Conservation (phyloP, 2,113 vertebrate species). For the Cyanocitta stelleri region DNA sequence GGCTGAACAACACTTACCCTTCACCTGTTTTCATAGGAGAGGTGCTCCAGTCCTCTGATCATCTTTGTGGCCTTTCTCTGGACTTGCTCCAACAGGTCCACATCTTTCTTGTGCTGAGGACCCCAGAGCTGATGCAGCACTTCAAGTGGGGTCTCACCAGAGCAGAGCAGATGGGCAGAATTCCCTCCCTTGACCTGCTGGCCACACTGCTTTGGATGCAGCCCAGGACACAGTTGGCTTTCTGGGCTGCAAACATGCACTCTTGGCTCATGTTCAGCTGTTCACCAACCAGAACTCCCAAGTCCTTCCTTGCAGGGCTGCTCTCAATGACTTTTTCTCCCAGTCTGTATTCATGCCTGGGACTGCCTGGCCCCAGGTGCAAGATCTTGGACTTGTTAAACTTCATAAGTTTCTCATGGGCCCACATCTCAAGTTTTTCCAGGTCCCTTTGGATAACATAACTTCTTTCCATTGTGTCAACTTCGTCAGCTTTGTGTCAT, state of each 20-base stretch:
- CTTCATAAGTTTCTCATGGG: background rate
- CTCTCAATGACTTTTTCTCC: background rate
- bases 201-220: background rate
- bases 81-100: background rate
- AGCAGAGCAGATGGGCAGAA: background rate
- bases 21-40: background rate
- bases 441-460: background rate
- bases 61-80: background rate
- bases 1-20: background rate
- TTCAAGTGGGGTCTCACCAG: background rate
- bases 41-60: background rate
- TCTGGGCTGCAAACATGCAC: background rate
- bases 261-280: background rate
- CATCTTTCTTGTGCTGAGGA: background rate
- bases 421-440: background rate
- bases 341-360: background rate
- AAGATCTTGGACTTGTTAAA: background rate
- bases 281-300: background rate
- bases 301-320: background rate
- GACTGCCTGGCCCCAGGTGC: fast-evolving
- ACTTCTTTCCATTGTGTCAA: background rate
- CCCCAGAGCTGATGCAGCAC: background rate
- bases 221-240: background rate
- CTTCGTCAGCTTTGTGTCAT: background rate
- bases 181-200: background rate